phyloP scores from a whole-genome alignment of 2,888 invertebrate genomes.

The Griposia aprilina region DNA sequence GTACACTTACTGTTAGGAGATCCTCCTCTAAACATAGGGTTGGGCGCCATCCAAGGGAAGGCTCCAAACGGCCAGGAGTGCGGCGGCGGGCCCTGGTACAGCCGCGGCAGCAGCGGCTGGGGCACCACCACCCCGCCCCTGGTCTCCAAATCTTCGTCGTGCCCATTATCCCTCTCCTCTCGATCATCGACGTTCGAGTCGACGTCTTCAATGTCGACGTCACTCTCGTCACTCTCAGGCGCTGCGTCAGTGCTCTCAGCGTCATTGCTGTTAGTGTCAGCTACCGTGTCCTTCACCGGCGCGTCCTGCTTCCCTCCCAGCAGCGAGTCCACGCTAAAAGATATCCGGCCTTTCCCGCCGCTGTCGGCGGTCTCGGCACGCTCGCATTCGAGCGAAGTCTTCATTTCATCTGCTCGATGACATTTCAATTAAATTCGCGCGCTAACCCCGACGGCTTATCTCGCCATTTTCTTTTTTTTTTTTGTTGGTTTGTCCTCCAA shows the following conservation, averaged over 20 bases:
- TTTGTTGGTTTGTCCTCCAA: constrained; percentile 8
- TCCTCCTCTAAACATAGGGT: constrained; percentile 90
- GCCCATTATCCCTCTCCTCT: constrained; percentile 84
- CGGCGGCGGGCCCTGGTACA: constrained; percentile 90
- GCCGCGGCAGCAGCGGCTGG: constrained; percentile 92
- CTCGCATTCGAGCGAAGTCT: constrained; percentile 89
- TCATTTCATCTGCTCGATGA: constrained; percentile 88
- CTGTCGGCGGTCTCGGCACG: constrained; percentile 87
- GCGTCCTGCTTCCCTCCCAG: constrained; percentile 84
- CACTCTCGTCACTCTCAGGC: constrained; percentile 85
- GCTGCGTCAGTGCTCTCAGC: constrained; percentile 84
- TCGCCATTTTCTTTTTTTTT: constrained; percentile 52
- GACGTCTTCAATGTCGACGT: constrained; percentile 88
- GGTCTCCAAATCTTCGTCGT: constrained; percentile 85
- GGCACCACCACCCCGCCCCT: constrained; percentile 92
- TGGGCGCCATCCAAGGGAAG: constrained; percentile 92
- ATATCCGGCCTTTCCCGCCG: constrained; percentile 92
- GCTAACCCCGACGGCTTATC: constrained; percentile 58
- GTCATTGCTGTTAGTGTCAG: constrained; percentile 83
- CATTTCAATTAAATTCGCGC: constrained; percentile 73
- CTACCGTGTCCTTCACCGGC: constrained; percentile 73
- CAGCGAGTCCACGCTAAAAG: constrained; percentile 93
- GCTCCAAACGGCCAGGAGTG: constrained; percentile 92
- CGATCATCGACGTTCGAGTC: constrained; percentile 86
- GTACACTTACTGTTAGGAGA: constrained; percentile 91